Base-by-base conservation (phyloP, 1,140 invertebrate genomes). In the Caenorhabditis brenneri region DNA sequence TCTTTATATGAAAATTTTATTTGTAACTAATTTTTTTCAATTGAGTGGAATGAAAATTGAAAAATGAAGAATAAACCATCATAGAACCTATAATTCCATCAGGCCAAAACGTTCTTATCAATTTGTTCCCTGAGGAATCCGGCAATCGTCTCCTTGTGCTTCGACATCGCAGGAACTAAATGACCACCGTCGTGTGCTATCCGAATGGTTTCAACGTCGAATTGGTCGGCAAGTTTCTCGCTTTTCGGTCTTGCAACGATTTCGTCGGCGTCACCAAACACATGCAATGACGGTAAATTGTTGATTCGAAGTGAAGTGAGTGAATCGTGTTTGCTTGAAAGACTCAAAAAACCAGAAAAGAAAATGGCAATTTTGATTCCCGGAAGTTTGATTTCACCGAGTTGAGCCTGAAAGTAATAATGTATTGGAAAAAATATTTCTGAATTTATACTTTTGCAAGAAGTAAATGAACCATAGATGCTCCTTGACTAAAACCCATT, bases 381-480 rank as follows among this genome's bases (percentile, higher is more conserved):
- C 22, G 65, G 65, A 19, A 83, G 69, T 36, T 79, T 31, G 74
- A 79, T 65, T 24, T 55, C 31, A 7, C 58, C 58, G 4, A 42
- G 78, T 31, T 58, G 46, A 12, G 69, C 65, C 65, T 74, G 7
- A 4, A n/a, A n/a, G 22, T 22, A n/a, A 22, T 16, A 65, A 65
- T 42, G 9, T 10, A 42, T 24, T 74, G 24, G n/a, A 42, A 74
- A 36, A 24, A 7, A 1, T 15, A 74, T 24, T 19, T 6, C 6
- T 2, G 36, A 10, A 74, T 19, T 24, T 22, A 22, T 33, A 74
- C 78, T 49, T 74, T 79, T 19, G 82, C 82, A 42, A 83, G 22
- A 16, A 83, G 82, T 22, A 83, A 49, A 58, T 83, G 82, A 80
- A 83, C 82, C 82, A 83, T 83, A 5, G 82, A 83, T 10, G 82